Base-by-base conservation (phyloP, 2,113 vertebrate genomes). In the Carassius auratus region DNA sequence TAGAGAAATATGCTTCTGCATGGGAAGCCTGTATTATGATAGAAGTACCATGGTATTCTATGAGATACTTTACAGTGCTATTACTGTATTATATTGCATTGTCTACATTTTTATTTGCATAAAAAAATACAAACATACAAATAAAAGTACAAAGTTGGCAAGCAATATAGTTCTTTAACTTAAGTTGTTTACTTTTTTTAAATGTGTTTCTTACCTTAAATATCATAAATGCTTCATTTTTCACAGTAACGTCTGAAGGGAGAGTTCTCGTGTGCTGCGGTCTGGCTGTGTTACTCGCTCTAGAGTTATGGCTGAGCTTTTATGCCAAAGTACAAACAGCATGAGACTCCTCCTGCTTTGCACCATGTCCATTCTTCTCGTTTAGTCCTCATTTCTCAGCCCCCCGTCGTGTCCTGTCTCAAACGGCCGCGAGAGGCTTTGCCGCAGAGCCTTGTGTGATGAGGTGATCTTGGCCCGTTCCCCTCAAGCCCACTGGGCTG, bases 381-480 rank as follows among this genome's bases (percentile, higher is more conserved):
- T 81, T 83, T 83, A 73, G 68, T 23, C 68, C 68, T 73, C 66
- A 73, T 73, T 83, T 73, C 68, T 73, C 81, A 83, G 50, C 38
- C 50, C 48, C 64, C 50, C 23, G 52, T 1, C 1, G 12, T 9
- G 21, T 71, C 38, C 19, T 55, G 50, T 59, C 81, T 83, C 81
- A 33, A 55, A 57, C 4, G n/a, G 19, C 19, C 26, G 0, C 5
- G 80, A 71, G 61, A 48, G 86, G 50, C 52, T 79, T 76, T 59
- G 77, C 59, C 13, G 38, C 71, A 74, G 50, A 52, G 71, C 80
- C 84, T 82, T 74, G 48, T 50, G 75, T 74, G 52, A 73, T 69
- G 82, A 77, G 77, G 61, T 77, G 85, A 64, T 76, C 75, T 81
- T 89, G 84, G 81, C 84, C 38, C 61, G 12, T 76, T 15, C 74